These are phyloP conservation scores for Anoplolepis gracilipes DNA, from an alignment of 1,140 invertebrate species.

Conservation along the genomic window DNA sequence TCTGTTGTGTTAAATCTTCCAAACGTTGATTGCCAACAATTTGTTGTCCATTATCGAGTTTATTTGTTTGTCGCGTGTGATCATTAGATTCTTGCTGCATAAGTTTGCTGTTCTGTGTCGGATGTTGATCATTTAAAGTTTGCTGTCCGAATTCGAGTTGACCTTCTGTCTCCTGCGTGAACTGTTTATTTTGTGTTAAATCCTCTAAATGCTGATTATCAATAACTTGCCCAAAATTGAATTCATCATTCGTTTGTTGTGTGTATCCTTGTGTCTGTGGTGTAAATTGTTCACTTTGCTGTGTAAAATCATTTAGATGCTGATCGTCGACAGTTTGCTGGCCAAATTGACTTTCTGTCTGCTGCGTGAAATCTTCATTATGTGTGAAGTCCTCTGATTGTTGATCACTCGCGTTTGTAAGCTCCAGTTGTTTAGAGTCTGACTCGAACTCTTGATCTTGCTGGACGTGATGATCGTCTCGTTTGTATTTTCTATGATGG, in stretches of 20 bases:
- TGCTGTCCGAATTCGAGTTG: slow-evolving; percentile 44
- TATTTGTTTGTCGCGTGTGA: slow-evolving; percentile 55
- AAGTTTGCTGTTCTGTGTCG: neutral
- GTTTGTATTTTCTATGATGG: slow-evolving; percentile 64
- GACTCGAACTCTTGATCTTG: slow-evolving; percentile 10
- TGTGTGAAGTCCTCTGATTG: slow-evolving; percentile 39
- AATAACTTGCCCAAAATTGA: slow-evolving; percentile 48
- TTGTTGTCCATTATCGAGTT: slow-evolving; percentile 80
- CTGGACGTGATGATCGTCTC: slow-evolving; percentile 26
- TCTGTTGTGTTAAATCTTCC: slow-evolving; percentile 22
- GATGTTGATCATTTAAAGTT: neutral
- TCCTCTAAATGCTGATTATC: slow-evolving; percentile 53
- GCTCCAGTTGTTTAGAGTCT: slow-evolving; percentile 23
- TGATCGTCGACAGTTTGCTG: slow-evolving; percentile 31
- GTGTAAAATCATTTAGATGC: slow-evolving; percentile 54
- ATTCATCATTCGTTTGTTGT: slow-evolving; percentile 13
- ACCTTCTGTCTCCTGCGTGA: slow-evolving; percentile 54
- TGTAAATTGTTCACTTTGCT: slow-evolving; percentile 3
- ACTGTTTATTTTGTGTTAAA: slow-evolving; percentile 60
- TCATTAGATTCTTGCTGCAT: slow-evolving; percentile 51
- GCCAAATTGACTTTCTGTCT: slow-evolving; percentile 46
- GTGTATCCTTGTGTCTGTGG: neutral
- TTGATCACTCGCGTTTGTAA: slow-evolving; percentile 49
- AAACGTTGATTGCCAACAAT: slow-evolving; percentile 31
- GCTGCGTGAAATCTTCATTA: neutral